A percentile compares a stretch with the other conserved stretches of the same genome.
These are phyloP conservation scores for Molossus molossus DNA, from an alignment of 2,797 vertebrate genomes.

Conservation along the genomic window DNA sequence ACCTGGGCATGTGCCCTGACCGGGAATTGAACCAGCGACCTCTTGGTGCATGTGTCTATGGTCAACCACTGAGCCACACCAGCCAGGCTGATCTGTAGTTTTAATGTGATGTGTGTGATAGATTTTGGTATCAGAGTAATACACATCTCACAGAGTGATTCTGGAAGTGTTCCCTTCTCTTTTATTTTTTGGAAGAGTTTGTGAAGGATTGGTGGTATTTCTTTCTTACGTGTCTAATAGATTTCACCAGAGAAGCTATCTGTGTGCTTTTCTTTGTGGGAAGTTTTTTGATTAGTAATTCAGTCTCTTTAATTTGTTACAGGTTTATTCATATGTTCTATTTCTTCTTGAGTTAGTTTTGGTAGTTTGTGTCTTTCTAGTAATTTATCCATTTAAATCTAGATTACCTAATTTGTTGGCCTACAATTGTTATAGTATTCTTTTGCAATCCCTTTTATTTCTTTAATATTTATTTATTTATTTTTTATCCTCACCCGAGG, in stretches of 20 bases:
- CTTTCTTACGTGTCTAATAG: conserved; percentile 20
- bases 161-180: no score
- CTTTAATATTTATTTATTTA: no score
- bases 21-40: no score
- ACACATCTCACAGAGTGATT: no score
- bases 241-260: neutral
- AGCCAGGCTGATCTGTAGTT: no score
- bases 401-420: conserved; percentile 50
- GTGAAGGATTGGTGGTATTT: conserved; percentile 5
- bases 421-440: conserved; percentile 47
- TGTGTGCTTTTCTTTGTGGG: conserved; percentile 18
- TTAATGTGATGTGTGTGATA: no score
- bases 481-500: no score
- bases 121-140: no score
- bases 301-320: neutral
- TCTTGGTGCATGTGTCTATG: no score
- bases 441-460: conserved; percentile 24
- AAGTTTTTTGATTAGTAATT: conserved; percentile 10
- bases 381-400: conserved; percentile 16
- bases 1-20: no score
- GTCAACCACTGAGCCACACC: no score
- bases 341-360: conserved; percentile 47
- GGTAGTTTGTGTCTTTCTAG: conserved; percentile 33
- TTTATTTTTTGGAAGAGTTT: neutral
- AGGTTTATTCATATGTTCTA: neutral